A percentile compares a stretch with the other conserved stretches of the same genome.
These are phyloP conservation scores for Lasioglossum pauxillum DNA, from an alignment of 2,888 invertebrate species.

Conservation along the genomic window DNA sequence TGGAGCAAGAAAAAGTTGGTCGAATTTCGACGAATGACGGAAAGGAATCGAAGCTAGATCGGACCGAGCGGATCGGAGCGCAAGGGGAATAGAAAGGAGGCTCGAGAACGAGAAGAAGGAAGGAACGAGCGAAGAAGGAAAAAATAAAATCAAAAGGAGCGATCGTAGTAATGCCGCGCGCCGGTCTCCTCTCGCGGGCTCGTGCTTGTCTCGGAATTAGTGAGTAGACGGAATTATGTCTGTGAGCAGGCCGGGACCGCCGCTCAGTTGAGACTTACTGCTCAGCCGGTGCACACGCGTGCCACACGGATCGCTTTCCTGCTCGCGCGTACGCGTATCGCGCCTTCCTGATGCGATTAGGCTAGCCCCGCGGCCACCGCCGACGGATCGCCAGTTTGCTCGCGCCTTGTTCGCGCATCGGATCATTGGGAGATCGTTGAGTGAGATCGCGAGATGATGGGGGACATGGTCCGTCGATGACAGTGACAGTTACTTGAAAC, in stretches of 20 bases:
- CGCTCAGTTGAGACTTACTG: slow-evolving; percentile 83
- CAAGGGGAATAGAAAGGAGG: slow-evolving; percentile 20
- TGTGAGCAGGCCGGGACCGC: slow-evolving; percentile 81
- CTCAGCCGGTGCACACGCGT: slow-evolving; percentile 82
- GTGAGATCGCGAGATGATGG: slow-evolving; percentile 28
- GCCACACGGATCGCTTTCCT: slow-evolving; percentile 60
- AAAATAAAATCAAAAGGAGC: slow-evolving; percentile 64
- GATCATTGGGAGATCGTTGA: not conserved
- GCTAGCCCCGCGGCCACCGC: slow-evolving; percentile 62
- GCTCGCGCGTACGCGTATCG: slow-evolving; percentile 41
- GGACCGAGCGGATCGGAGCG: not conserved
- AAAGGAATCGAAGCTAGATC: not conserved
- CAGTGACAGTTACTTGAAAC: slow-evolving; percentile 24
- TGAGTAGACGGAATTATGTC: slow-evolving; percentile 84
- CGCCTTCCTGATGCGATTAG: slow-evolving; percentile 73
- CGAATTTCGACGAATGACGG: not conserved
- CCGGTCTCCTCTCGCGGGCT: slow-evolving; percentile 76
- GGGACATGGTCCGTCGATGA: slow-evolving; percentile 43
- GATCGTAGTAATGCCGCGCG: slow-evolving; percentile 75
- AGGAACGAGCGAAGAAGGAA: slow-evolving; percentile 23
- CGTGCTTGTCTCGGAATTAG: slow-evolving; percentile 82
- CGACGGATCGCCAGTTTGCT: slow-evolving; percentile 63
- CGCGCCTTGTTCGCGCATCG: slow-evolving; percentile 48
- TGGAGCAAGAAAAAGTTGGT: no score
- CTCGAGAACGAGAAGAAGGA: slow-evolving; percentile 8